Percentiles rank a stretch among this genome's conserved stretches.
phyloP scores from a whole-genome alignment of 2,888 invertebrate species.

The Cordilura impudica region DNA sequence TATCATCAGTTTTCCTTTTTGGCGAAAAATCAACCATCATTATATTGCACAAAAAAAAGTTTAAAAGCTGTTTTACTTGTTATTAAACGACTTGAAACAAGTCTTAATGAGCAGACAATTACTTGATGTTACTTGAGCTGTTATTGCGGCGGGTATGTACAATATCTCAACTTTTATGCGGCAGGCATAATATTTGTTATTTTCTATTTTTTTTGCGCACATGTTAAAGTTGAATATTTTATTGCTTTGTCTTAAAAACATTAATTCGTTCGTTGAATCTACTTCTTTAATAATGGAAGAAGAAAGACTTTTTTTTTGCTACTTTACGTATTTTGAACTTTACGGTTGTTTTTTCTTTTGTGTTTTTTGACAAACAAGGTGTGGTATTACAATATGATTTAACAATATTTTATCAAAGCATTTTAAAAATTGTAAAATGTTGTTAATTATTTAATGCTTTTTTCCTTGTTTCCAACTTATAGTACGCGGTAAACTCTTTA shows the following conservation, averaged over 20 bases:
- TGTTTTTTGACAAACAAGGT: not conserved
- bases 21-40: not conserved
- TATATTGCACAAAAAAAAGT: not conserved
- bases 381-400: not conserved
- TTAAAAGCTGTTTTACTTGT: conserved; percentile 26
- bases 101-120: conserved; percentile 31
- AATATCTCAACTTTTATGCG: too few relatives aligned
- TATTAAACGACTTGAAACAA: conserved; percentile 25
- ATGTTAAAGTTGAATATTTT: conserved; percentile 28
- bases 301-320: not conserved
- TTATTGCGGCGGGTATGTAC: not conserved
- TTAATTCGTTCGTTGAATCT: not conserved
- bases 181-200: not conserved
- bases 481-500: not conserved
- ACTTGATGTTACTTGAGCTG: not conserved
- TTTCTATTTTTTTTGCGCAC: not conserved
- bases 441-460: not conserved
- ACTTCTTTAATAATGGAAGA: not conserved
- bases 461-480: not conserved
- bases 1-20: conserved; percentile 17
- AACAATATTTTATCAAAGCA: not conserved
- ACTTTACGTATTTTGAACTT: not conserved
- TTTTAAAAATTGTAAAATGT: not conserved
- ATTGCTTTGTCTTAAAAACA: not conserved
- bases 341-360: not conserved